A percentile compares a stretch with the other conserved stretches of the same genome.
Conservation (phyloP, 2,113 vertebrate genomes). For the Mesembrinibis cayennensis region DNA sequence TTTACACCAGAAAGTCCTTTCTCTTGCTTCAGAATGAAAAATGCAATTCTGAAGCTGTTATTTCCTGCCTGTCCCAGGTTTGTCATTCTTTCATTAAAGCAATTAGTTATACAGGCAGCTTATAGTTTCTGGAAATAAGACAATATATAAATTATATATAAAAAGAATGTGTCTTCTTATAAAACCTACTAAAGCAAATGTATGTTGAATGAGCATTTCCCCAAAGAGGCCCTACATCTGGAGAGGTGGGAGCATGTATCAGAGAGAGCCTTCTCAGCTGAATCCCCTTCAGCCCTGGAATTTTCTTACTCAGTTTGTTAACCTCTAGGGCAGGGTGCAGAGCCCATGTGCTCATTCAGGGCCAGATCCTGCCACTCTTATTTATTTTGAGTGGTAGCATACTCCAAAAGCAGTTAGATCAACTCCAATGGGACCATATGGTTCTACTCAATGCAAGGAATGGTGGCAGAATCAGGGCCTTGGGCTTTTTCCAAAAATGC, state of each 20-base stretch:
- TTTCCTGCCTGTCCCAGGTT: background rate
- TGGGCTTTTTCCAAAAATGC: slow-evolving; percentile 47
- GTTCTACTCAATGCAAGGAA: slow-evolving; percentile 37
- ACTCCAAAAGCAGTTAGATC: slow-evolving; percentile 47
- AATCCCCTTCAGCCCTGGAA: slow-evolving; percentile 44
- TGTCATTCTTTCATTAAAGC: slow-evolving; percentile 34
- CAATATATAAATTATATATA: background rate
- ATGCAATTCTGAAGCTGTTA: background rate
- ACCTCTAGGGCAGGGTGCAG: slow-evolving; percentile 61
- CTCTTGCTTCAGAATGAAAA: slow-evolving; percentile 5
- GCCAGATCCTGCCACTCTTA: slow-evolving; percentile 62
- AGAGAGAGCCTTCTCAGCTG: slow-evolving; percentile 14
- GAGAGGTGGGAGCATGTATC: background rate
- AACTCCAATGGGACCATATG: slow-evolving; percentile 53
- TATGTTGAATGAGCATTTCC: background rate
- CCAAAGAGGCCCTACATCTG: slow-evolving; percentile 12
- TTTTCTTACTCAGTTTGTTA: slow-evolving; percentile 57
- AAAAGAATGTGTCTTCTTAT: background rate
- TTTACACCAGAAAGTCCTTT: slow-evolving; percentile 25
- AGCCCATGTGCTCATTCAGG: slow-evolving; percentile 45
- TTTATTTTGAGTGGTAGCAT: slow-evolving; percentile 61
- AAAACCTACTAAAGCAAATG: background rate
- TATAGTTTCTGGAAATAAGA: slow-evolving; percentile 1
- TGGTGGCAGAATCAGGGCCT: slow-evolving; percentile 39
- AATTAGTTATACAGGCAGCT: slow-evolving; percentile 35